Conservation (phyloP, 2,797 vertebrate species). For the Clarias platycephalus region DNA sequence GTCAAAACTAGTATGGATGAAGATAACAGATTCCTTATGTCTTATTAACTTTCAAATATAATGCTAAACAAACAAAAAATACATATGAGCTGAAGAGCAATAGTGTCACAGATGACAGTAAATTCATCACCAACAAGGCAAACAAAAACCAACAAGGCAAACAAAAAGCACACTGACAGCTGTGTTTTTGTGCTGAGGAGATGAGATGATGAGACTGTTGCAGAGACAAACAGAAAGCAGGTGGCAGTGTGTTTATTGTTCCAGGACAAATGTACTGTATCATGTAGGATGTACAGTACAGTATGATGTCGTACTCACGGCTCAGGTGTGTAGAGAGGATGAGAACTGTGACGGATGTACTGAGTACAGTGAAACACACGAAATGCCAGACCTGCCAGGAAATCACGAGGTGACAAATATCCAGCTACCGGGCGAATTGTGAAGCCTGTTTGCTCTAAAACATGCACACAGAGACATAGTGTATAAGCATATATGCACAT, state of each 20-base stretch:
- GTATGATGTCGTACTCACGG: slow-evolving; percentile 78
- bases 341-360: slow-evolving; percentile 94
- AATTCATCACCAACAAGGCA: not conserved
- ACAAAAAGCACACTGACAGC: not conserved
- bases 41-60: not conserved
- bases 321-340: slow-evolving; percentile 95
- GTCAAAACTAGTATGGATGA: not conserved
- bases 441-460: slow-evolving; percentile 89
- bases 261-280: not conserved
- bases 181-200: not conserved
- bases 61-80: not conserved
- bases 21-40: not conserved
- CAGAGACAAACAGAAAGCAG: slow-evolving; percentile 2
- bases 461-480: slow-evolving; percentile 5
- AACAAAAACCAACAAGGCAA: not conserved
- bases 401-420: slow-evolving; percentile 93
- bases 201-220: not conserved
- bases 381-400: slow-evolving; percentile 95
- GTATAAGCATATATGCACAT: not conserved
- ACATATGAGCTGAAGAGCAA: not conserved
- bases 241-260: not conserved
- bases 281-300: not conserved
- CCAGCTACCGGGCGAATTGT: slow-evolving; percentile 95
- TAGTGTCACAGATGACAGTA: not conserved
- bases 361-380: slow-evolving; percentile 98